These are phyloP conservation scores for Bucco capensis DNA, from an alignment of 2,113 vertebrate genomes.

Conservation along the genomic window DNA sequence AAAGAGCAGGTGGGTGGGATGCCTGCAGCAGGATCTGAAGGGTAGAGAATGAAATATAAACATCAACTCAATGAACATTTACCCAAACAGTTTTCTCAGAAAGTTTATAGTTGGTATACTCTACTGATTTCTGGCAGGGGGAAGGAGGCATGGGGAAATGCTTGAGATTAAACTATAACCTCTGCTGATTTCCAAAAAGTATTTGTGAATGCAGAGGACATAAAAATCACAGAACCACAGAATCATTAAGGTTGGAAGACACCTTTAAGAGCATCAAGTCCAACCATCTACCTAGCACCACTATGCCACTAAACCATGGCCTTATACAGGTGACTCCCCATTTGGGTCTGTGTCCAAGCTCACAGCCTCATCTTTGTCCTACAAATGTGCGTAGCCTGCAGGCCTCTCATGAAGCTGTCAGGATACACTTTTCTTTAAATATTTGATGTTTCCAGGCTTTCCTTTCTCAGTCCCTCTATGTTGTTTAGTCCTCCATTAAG, in stretches of 20 bases:
- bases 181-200: not conserved
- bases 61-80: fast-evolving
- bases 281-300: too few relatives aligned
- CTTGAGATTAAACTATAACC: not conserved
- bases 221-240: too few relatives aligned
- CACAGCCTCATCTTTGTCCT: not conserved
- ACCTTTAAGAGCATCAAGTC: too few relatives aligned
- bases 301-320: too few relatives aligned
- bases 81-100: not conserved
- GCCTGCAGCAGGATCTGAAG: not conserved
- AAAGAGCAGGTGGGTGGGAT: not conserved
- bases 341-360: not conserved
- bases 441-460: not conserved
- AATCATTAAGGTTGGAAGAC: too few relatives aligned
- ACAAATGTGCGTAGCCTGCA: not conserved
- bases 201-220: not conserved
- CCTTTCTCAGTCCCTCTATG: not conserved
- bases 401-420: not conserved
- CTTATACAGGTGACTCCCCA: fast-evolving
- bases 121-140: fast-evolving
- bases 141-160: not conserved
- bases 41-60: not conserved
- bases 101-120: not conserved
- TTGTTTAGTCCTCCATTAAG: not conserved
- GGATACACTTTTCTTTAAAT: not conserved